Base-by-base conservation (phyloP, 2,888 invertebrate genomes). In the Caenorhabditis zanzibari region DNA sequence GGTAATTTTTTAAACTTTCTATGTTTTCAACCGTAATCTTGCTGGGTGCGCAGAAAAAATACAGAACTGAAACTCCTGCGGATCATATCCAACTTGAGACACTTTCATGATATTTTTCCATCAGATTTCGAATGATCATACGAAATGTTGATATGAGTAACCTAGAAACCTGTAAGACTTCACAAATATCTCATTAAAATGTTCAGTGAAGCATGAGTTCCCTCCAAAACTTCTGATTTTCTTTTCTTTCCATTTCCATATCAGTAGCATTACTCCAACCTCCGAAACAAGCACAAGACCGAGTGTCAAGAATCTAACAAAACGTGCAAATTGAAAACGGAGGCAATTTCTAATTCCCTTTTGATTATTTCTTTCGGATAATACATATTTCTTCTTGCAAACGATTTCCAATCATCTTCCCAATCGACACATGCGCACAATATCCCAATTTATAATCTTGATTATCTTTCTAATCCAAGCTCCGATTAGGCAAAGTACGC, bases 391-490 rank as follows among this genome's bases (percentile, higher is more conserved):
- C 12, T 35, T 32, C 26, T 69, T 47, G 38, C 54, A 68, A 54
- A 38, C 49, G 52, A 26, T 22, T 38, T 61, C 14, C 54, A 54
- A 54, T 54, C 54, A 54, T 12, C 14, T 12, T 22, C n/a, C 44
- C 44, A 71, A 56, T 54, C 38, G 2, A 38, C 22, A 12, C 26
- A n/a, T 49, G 24, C 35, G n/a, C 35, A 22, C 69, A 52, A 52
- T 32, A 12, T 52, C 69, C 38, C 54, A 54, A 32, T n/a, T 68
- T 68, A 16, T 54, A 63, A 69, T 69, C 69, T 22, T 72, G 72
- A 59, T 72, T 72, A 59, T 47, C 47, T 47, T 41, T 35, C 54
- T 19, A 69, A 72, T 71, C 72, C 19, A n/a, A n/a, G n/a, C 49
- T 22, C 54, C 14, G 49, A 28, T 49, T 49, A 32, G 16, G 19